Evolutionary conservation across 1,140 invertebrate species (phyloP).

Genomic region (Drosophila trapezifrons): DNA sequence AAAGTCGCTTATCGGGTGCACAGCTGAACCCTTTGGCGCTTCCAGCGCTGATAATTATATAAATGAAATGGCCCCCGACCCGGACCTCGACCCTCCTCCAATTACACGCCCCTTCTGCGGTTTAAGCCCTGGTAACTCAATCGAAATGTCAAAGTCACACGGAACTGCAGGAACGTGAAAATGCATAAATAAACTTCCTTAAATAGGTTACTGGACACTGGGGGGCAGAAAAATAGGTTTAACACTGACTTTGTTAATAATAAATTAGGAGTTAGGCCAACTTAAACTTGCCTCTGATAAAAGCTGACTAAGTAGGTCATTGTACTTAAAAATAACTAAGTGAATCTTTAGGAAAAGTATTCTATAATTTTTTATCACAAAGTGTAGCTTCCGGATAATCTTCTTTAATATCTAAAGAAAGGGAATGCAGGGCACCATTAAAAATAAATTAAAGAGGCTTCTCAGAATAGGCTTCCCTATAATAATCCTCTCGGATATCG

Average conservation of each 20-base stretch:
- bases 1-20: conserved; percentile 67
- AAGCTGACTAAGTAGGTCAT: background rate
- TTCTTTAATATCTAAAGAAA: too few relatives aligned
- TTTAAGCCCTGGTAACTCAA: conserved; percentile 63
- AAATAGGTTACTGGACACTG: conserved; percentile 6
- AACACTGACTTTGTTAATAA: background rate
- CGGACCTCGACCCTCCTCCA: conserved; percentile 15
- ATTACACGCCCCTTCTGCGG: conserved; percentile 20
- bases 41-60: conserved; percentile 70
- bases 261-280: background rate
- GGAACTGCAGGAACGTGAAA: conserved; percentile 50
- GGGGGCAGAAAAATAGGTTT: background rate
- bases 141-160: conserved; percentile 74
- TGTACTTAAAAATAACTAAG: too few relatives aligned
- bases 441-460: background rate
- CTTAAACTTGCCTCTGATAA: accelerated
- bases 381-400: too few relatives aligned
- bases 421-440: too few relatives aligned
- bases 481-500: background rate
- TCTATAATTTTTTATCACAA: too few relatives aligned
- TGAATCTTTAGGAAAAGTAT: too few relatives aligned
- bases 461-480: background rate
- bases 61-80: conserved; percentile 48
- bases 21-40: conserved; percentile 71
- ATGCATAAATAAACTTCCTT: conserved; percentile 65